These are phyloP conservation scores for Crotalus horridus DNA, from an alignment of 2,113 vertebrate species.

Conservation along the genomic window DNA sequence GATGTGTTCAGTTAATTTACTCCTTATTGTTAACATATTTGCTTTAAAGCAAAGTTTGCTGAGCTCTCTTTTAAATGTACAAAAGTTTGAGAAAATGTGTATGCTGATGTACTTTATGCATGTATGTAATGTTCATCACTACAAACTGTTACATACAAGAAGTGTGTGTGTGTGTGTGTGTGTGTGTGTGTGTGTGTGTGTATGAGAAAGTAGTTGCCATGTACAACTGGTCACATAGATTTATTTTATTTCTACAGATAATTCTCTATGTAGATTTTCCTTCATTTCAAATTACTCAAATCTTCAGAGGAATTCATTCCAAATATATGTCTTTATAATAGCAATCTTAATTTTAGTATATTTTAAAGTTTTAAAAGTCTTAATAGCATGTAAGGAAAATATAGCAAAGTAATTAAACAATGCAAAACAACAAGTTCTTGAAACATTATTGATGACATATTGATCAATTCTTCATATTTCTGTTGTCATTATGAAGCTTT, in stretches of 20 bases:
- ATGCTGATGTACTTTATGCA: not conserved
- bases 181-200: not conserved
- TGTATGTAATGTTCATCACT: not conserved
- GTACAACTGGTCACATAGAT: not conserved
- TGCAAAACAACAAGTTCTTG: not conserved
- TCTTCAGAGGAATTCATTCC: not conserved
- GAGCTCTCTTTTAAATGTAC: not conserved
- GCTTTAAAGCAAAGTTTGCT: not conserved
- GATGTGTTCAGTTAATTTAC: not conserved
- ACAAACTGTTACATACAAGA: not conserved
- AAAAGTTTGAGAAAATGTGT: not conserved
- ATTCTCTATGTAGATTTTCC: not conserved
- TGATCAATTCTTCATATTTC: constrained; percentile 3
- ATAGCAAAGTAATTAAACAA: not conserved
- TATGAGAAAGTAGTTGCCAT: not conserved
- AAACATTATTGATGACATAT: not conserved
- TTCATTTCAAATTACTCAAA: not conserved
- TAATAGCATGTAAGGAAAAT: not conserved
- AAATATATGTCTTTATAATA: not conserved
- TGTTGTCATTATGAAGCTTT: constrained; percentile 1
- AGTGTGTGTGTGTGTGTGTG: not conserved
- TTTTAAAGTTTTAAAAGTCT: not conserved
- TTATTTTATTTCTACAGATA: not conserved
- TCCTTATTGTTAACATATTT: not conserved
- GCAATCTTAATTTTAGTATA: not conserved